Evolutionary conservation across 2,888 invertebrate genomes (phyloP), one percentile per base, ranked within the genome.

Genomic region (Pseudococcus jackbeardsleyi): DNA sequence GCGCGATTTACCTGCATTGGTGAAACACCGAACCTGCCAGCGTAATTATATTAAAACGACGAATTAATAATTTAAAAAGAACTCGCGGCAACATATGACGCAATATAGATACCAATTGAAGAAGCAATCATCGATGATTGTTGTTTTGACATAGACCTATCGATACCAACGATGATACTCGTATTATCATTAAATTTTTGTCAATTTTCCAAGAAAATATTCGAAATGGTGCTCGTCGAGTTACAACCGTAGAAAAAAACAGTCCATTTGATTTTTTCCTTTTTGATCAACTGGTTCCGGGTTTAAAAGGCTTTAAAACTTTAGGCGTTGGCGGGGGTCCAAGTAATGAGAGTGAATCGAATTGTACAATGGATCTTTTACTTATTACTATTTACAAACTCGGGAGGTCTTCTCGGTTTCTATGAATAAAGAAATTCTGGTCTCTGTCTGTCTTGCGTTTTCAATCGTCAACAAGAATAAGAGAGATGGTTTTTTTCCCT

Each of bases 81-180:
- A 54, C 54, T 11, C 17, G 12, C 54, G 46, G 12, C 54, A 59
- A 59, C 59, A 59, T 8, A 15, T 59, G 59, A 19, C n/a, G 59
- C 59, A 59, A 59, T 59, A 59, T 4, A 59, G 59, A 12, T 12
- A 50, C 48, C 48, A 0, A 59, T 6, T 59, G 59, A 59, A 59
- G 59, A 59, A 59, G 59, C n/a, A 59, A 59, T 59, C 59, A 59
- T 59, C 59, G 59, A 59, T 59, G 59, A 59, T 59, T 17, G 54
- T 17, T 54, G n/a, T 59, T 59, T 59, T 59, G 59, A 59, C 59
- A 19, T 59, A n/a, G n/a, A n/a, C 59, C n/a, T 19, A 59, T 59
- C 59, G 15, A 59, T 59, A 59, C 59, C n/a, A n/a, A 59, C 59
- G 59, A 59, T 59, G 59, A n/a, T 59, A 59, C 59, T 59, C 59